Percentiles rank a stretch among this genome's conserved stretches.
These are phyloP conservation scores for Drosophila histrio DNA, from an alignment of 2,888 invertebrate species.

Conservation along the genomic window DNA sequence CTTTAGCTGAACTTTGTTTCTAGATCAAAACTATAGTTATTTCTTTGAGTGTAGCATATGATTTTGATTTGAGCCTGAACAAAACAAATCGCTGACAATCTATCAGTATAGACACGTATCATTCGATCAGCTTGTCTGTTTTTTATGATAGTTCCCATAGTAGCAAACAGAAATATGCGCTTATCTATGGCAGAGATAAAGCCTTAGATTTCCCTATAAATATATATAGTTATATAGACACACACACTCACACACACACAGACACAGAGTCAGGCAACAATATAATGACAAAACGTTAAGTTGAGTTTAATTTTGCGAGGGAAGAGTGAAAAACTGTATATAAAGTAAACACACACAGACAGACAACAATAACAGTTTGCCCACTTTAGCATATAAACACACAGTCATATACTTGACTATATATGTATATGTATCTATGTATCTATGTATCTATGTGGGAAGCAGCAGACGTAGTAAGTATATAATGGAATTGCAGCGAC, in stretches of 20 bases:
- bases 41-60: not conserved
- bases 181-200: slow-evolving; percentile 44
- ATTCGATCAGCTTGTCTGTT: slow-evolving; percentile 35
- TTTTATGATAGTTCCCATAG: slow-evolving; percentile 17
- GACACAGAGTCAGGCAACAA: slow-evolving; percentile 46
- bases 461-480: slow-evolving; percentile 55
- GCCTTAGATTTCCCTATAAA: slow-evolving; percentile 16
- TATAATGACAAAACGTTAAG: slow-evolving; percentile 67
- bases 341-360: slow-evolving; percentile 50
- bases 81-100: slow-evolving; percentile 11
- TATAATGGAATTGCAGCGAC: slow-evolving; percentile 84
- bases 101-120: slow-evolving; percentile 3
- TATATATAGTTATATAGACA: slow-evolving; percentile 6
- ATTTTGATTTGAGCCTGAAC: not conserved
- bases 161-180: slow-evolving; percentile 24
- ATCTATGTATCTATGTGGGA: not conserved
- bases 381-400: slow-evolving; percentile 16
- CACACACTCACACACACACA: not conserved
- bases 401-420: slow-evolving; percentile 29
- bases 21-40: not conserved
- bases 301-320: slow-evolving; percentile 51
- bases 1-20: not conserved
- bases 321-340: slow-evolving; percentile 42
- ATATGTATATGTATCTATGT: not conserved
- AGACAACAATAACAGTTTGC: slow-evolving; percentile 18